Evolutionary conservation across 92 coral and sea anemone genomes (phyloP), one percentile per base, ranked within the genome.

Genomic region (Zoanthus gigantus): DNA sequence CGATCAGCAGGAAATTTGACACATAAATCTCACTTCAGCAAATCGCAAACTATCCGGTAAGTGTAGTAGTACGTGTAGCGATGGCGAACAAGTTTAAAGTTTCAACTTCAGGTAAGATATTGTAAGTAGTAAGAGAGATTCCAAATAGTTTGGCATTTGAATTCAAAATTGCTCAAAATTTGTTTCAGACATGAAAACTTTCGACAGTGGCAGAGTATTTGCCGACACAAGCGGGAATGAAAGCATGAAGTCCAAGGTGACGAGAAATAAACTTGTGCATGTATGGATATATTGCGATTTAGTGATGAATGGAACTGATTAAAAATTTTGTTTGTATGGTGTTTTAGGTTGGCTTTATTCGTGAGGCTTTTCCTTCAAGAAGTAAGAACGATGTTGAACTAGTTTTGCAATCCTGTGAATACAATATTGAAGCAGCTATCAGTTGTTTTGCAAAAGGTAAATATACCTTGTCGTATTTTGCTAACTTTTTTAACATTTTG

Each of bases 371-470:
- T 30, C 98, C 99, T 0, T 72, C 85, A 14, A 90, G 93, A 78
- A 97, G 99, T 87, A 95, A 95, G 84, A 92, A 89, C 83, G 98
- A 97, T 89, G 92, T 97, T 57, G 90, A 95, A 29, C 80, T 95
- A 75, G 96, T 95, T 31, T 79, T 97, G 71, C 99, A 97, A 63
- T 91, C 99, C n/a, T 93, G 95, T 61, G 99, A 97, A 72, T 88
- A 95, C 96, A 89, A 95, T 67, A 96, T 97, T 50, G 98, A 94
- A 52, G 90, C 90, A 74, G 95, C 99, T 69, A 91, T 97, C 69
- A 78, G 91, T 47, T 90, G 93, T 54, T 97, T 97, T 88, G 84
- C 92, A 47, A 92, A 78, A 87, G 96, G 96, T 94, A 92, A 79
- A 78, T 44, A 61, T 60, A 69, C 28, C 6, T 77, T 76, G 42